Percentiles rank a stretch among this genome's conserved stretches.
These are phyloP conservation scores for Xestia rhomboidea DNA, from an alignment of 2,888 invertebrate species.

Conservation along the genomic window DNA sequence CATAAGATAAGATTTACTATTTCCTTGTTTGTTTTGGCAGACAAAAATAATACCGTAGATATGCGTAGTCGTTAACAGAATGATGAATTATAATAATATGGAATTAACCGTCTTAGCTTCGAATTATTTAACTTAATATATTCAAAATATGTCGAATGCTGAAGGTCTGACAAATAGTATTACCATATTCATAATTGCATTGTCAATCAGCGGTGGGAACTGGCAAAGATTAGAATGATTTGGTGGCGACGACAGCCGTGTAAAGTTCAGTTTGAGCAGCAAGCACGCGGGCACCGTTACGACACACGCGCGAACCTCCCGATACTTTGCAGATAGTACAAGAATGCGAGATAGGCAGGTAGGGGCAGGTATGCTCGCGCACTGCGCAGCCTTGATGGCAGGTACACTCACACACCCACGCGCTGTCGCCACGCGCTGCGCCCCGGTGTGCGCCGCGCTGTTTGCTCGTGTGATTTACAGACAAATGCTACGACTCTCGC, in stretches of 20 bases:
- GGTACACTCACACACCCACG: constrained; percentile 72
- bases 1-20: constrained; percentile 52
- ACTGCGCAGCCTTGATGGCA: constrained; percentile 74
- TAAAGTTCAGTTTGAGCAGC: constrained; percentile 75
- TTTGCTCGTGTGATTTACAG: constrained; percentile 89
- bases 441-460: constrained; percentile 77
- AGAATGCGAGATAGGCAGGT: constrained; percentile 87
- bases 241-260: constrained; percentile 76
- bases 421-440: constrained; percentile 57
- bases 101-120: constrained; percentile 42
- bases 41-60: constrained; percentile 29
- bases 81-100: constrained; percentile 19
- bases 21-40: constrained; percentile 42
- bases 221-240: constrained; percentile 75
- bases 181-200: constrained; percentile 81
- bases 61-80: constrained; percentile 32
- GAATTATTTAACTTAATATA: constrained; percentile 50
- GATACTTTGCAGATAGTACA: constrained; percentile 85
- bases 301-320: constrained; percentile 77
- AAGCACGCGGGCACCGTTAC: constrained; percentile 83
- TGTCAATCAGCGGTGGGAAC: constrained; percentile 80
- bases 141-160: constrained; percentile 58
- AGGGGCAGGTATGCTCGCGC: constrained; percentile 79
- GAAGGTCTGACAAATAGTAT: constrained; percentile 78
- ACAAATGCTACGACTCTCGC: constrained; percentile 84